phyloP scores from a whole-genome alignment of 2,113 vertebrate species.

The Sprattus sprattus region DNA sequence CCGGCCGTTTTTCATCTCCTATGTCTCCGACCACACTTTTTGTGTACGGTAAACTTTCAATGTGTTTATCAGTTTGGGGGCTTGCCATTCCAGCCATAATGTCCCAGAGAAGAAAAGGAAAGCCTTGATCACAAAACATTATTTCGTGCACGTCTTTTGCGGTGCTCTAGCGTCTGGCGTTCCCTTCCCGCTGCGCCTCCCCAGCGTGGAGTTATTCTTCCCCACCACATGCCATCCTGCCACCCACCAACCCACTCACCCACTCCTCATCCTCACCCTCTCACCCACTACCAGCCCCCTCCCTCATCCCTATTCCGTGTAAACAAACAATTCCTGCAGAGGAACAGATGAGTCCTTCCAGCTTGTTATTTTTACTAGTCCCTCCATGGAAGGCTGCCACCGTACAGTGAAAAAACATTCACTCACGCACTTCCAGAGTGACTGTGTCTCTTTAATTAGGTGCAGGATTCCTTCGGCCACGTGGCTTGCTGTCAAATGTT shows the following conservation, averaged over 20 bases:
- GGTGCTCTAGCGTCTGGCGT: conserved; percentile 57
- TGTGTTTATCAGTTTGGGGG: conserved; percentile 66
- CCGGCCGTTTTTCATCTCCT: conserved; percentile 63
- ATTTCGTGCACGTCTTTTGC: conserved; percentile 49
- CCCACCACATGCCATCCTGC: conserved; percentile 39
- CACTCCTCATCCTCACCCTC: conserved; percentile 13
- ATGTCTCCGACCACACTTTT: conserved; percentile 50
- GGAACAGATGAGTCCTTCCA: conserved; percentile 47
- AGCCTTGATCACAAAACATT: conserved; percentile 56
- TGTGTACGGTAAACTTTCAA: conserved; percentile 48
- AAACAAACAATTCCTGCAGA: conserved; percentile 49
- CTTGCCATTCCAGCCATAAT: conserved; percentile 53
- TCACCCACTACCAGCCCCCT: conserved; percentile 9
- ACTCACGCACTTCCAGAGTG: conserved; percentile 50
- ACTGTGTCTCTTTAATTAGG: conserved; percentile 57
- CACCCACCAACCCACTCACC: background rate
- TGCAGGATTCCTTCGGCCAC: background rate
- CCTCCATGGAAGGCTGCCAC: conserved; percentile 40
- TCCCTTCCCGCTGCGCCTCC: conserved; percentile 41
- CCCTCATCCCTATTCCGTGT: conserved; percentile 39
- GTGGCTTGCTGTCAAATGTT: conserved; percentile 54
- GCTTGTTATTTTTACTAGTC: conserved; percentile 32
- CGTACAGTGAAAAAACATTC: conserved; percentile 54
- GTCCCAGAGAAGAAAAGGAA: conserved; percentile 44
- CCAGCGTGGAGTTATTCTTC: background rate